Conservation (phyloP, 1,140 invertebrate genomes). For the Glossosoma conforme region DNA sequence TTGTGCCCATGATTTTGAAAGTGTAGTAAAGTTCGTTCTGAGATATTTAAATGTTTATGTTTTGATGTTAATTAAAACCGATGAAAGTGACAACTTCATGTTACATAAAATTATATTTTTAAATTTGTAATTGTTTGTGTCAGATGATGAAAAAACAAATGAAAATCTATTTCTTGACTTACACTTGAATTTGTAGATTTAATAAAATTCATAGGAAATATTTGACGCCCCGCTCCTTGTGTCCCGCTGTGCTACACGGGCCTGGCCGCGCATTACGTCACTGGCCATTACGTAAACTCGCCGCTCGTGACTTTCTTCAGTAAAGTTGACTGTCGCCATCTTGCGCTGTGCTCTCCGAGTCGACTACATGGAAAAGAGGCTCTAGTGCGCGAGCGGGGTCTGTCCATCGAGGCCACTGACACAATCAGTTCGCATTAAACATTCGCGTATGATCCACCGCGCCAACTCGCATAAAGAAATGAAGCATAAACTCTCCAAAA, state of each 20-base stretch:
- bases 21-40: too few species aligned
- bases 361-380: conserved; percentile 24
- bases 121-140: too few species aligned
- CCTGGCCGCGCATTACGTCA: conserved; percentile 17
- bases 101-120: too few species aligned
- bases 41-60: too few species aligned
- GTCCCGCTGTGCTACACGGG: too few species aligned
- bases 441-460: conserved; percentile 20
- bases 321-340: conserved; percentile 27
- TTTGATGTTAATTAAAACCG: too few species aligned
- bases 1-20: too few species aligned
- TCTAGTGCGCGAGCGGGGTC: conserved; percentile 21
- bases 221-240: neutral
- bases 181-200: neutral
- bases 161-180: too few species aligned
- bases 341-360: conserved; percentile 23
- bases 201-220: neutral
- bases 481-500: conserved; percentile 26
- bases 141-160: too few species aligned
- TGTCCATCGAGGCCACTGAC: conserved; percentile 18
- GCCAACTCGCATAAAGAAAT: too few species aligned
- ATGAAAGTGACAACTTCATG: too few species aligned
- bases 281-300: conserved; percentile 27
- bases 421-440: conserved; percentile 24
- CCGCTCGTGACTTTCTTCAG: conserved; percentile 28